A percentile compares a stretch with the other conserved stretches of the same genome.
These are phyloP conservation scores for Anthoscopus minutus DNA, from an alignment of 2,113 vertebrate species.

Conservation along the genomic window DNA sequence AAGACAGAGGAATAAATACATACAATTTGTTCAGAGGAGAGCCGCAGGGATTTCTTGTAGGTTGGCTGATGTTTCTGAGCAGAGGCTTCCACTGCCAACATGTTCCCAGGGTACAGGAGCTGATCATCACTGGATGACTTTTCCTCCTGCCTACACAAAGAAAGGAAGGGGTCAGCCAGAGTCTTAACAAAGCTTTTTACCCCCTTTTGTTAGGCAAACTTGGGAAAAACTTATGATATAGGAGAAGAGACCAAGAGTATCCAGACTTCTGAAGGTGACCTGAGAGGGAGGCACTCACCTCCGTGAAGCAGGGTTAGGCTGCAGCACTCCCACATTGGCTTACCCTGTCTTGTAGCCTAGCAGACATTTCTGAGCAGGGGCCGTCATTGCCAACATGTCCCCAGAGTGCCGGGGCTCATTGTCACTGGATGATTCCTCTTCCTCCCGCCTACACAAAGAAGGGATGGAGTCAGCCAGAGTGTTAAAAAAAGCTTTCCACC, in stretches of 20 bases:
- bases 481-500: background rate
- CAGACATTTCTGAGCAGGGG: background rate
- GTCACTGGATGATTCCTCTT: slow-evolving; percentile 68
- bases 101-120: background rate
- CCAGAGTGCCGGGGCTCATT: slow-evolving; percentile 1
- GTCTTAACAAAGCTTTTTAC: background rate
- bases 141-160: slow-evolving; percentile 54
- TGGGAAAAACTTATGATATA: background rate
- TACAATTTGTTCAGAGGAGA: slow-evolving; percentile 89
- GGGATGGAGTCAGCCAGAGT: background rate
- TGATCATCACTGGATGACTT: slow-evolving; percentile 68
- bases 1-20: background rate
- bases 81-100: background rate
- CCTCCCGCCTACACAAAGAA: slow-evolving; percentile 39
- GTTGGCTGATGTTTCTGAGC: background rate
- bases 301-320: slow-evolving; percentile 25
- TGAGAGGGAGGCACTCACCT: slow-evolving; percentile 57
- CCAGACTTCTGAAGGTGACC: background rate
- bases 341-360: slow-evolving; percentile 17
- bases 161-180: background rate
- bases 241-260: background rate
- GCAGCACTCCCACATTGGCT: background rate
- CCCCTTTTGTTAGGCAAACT: background rate
- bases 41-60: slow-evolving; percentile 87
- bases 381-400: background rate